phyloP scores from a whole-genome alignment of 2,113 vertebrate genomes.

The Neolamprologus devosi region DNA sequence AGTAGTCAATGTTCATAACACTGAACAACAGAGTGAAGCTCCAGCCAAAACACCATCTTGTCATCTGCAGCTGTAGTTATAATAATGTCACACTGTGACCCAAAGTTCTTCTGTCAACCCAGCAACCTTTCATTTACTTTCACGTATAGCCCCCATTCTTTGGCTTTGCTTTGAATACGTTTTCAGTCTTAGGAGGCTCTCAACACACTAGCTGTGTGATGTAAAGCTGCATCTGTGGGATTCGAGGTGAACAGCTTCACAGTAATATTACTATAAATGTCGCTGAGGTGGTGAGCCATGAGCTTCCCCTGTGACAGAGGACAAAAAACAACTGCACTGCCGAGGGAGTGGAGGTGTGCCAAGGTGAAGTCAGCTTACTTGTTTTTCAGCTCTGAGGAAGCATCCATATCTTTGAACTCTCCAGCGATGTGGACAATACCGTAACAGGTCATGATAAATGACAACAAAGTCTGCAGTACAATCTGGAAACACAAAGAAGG shows the following conservation, averaged over 20 bases:
- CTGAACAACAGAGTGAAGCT: background rate
- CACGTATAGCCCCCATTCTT: background rate
- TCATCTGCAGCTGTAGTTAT: background rate
- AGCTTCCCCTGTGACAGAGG: background rate
- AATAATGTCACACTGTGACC: background rate
- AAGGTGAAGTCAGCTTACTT: slow-evolving; percentile 71
- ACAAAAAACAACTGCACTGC: background rate
- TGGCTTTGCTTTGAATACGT: background rate
- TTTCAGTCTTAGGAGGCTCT: background rate
- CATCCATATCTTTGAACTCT: slow-evolving; percentile 96
- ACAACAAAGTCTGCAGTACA: slow-evolving; percentile 91
- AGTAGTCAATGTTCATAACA: background rate
- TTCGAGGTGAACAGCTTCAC: background rate
- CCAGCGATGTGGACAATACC: slow-evolving; percentile 95
- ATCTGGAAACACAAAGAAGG: slow-evolving; percentile 72
- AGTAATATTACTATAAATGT: background rate
- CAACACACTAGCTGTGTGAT: background rate
- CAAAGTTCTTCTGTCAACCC: background rate
- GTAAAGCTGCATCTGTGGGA: background rate
- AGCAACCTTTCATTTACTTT: background rate
- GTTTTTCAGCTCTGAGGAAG: slow-evolving; percentile 95
- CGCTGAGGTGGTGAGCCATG: background rate
- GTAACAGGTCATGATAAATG: slow-evolving; percentile 91
- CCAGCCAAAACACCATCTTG: background rate
- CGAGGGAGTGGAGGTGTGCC: background rate